These are phyloP conservation scores for Bedellia somnulentella DNA, from an alignment of 2,888 invertebrate species.

Conservation along the genomic window DNA sequence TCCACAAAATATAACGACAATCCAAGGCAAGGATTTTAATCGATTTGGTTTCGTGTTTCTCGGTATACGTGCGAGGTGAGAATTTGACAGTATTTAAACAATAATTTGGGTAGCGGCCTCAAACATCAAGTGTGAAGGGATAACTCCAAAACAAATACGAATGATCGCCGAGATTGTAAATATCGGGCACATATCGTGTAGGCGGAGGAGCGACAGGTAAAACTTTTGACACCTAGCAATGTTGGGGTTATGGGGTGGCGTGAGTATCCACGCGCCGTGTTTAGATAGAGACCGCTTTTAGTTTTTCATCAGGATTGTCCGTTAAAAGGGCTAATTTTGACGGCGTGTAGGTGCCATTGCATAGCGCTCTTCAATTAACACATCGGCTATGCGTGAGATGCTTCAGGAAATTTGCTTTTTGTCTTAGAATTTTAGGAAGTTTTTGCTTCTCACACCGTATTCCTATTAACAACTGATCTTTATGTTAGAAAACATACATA, in stretches of 20 bases:
- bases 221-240: slow-evolving; percentile 56
- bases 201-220: slow-evolving; percentile 49
- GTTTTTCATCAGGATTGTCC: slow-evolving; percentile 23
- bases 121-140: slow-evolving; percentile 45
- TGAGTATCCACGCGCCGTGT: slow-evolving; percentile 47
- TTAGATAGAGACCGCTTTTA: slow-evolving; percentile 47
- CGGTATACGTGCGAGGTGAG: background rate
- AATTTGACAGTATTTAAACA: slow-evolving; percentile 16
- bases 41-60: slow-evolving; percentile 7
- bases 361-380: slow-evolving; percentile 15
- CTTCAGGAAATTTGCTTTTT: too few species aligned
- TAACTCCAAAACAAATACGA: slow-evolving; percentile 48
- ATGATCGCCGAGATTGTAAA: slow-evolving; percentile 39
- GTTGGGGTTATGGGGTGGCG: slow-evolving; percentile 25
- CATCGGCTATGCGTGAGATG: too few species aligned
- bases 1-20: too few species aligned
- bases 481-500: too few species aligned
- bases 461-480: too few species aligned
- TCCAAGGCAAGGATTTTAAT: too few species aligned
- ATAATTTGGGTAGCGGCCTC: slow-evolving; percentile 43
- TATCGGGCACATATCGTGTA: slow-evolving; percentile 20
- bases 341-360: slow-evolving; percentile 21
- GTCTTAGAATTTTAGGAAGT: too few species aligned
- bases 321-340: slow-evolving; percentile 18
- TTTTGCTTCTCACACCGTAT: too few species aligned